Percentiles rank a stretch among this genome's conserved stretches.
Evolutionary conservation across 2,797 vertebrate species (phyloP).

Genomic region (Lithobates sylvaticus): DNA sequence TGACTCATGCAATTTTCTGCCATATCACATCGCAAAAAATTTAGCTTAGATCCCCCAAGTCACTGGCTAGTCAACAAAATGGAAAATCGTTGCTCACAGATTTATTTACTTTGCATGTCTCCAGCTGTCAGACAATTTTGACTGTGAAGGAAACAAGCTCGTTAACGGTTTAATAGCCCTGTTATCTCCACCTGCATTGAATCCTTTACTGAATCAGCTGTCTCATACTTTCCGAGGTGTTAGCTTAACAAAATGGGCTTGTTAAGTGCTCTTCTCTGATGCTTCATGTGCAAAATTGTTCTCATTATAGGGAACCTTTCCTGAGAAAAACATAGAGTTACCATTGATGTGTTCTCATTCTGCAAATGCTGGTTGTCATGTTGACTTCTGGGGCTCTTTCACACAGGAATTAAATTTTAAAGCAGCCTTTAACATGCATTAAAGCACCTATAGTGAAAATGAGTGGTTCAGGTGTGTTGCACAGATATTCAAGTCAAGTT

Average conservation of each 20-base stretch:
- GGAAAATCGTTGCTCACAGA: slow-evolving; percentile 41
- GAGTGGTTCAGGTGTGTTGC: no score
- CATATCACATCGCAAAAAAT: slow-evolving; percentile 28
- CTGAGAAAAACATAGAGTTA: no score
- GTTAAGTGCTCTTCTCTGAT: neutral
- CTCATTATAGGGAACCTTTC: neutral
- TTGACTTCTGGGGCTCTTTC: no score
- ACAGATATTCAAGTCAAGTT: no score
- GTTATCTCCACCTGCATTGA: slow-evolving; percentile 48
- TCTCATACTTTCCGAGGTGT: slow-evolving; percentile 29
- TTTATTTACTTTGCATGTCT: slow-evolving; percentile 47
- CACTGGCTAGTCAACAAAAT: slow-evolving; percentile 23
- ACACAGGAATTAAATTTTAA: no score
- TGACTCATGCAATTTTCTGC: slow-evolving; percentile 29
- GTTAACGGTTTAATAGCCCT: slow-evolving; percentile 57
- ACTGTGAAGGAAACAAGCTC: slow-evolving; percentile 52
- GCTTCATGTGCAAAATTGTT: neutral
- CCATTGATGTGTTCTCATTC: no score
- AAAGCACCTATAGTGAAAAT: no score
- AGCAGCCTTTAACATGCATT: no score
- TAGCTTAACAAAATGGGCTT: slow-evolving; percentile 47
- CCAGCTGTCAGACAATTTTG: slow-evolving; percentile 49
- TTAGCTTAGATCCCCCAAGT: slow-evolving; percentile 32
- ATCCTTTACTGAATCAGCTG: slow-evolving; percentile 36
- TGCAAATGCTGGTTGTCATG: no score